Base-by-base conservation (phyloP, 1,140 invertebrate species). In the Drosophila leontia region DNA sequence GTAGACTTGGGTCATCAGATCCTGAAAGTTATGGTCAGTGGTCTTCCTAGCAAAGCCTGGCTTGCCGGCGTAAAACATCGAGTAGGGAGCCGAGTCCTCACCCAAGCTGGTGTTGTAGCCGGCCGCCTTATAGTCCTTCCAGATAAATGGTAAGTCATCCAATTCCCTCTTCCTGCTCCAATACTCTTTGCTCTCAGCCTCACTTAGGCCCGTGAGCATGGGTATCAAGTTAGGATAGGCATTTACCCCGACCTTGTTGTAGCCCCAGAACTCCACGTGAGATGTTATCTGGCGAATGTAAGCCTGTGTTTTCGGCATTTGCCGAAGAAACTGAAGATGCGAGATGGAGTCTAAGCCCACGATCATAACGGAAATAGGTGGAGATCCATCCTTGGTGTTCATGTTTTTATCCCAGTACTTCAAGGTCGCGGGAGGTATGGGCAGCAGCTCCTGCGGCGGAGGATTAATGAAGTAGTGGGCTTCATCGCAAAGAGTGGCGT, bases 31-130 rank as follows among this genome's bases (percentile, higher is more conserved):
- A 7, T 77, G 34, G 4, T 77, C 75, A 3, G 71, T 76, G 1
- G 55, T 32, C 3, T 13, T 15, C 0, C 0, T n/a, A 11, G 94
- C 92, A 85, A 98, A 98, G 1, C 97, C 97, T 13, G 93, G 92
- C 85, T 95, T 96, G 3, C 94, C 81, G 87, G 95, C 97, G 91
- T 97, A 97, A 81, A 97, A 98, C 3, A 96, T 95, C 2, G 95
- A 95, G 32, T 97, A 95, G 12, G 93, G 88, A 0, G 95, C 94
- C 94, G 0, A 93, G 85, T 98, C 97, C 93, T 98, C 97, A 1
- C 94, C 95, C 53, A 96, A 96, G 1, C 95, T 95, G 0, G 97
- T 98, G 1, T 95, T 94, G 79, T 96, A 98, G 1, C 96, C 95
- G 2, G 94, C 93, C 35, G 95, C 91, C 59, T 94, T 94, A 79